A percentile compares a stretch with the other conserved stretches of the same genome.
Conservation (phyloP, 2,888 invertebrate genomes). For the Alloplasta piceator region DNA sequence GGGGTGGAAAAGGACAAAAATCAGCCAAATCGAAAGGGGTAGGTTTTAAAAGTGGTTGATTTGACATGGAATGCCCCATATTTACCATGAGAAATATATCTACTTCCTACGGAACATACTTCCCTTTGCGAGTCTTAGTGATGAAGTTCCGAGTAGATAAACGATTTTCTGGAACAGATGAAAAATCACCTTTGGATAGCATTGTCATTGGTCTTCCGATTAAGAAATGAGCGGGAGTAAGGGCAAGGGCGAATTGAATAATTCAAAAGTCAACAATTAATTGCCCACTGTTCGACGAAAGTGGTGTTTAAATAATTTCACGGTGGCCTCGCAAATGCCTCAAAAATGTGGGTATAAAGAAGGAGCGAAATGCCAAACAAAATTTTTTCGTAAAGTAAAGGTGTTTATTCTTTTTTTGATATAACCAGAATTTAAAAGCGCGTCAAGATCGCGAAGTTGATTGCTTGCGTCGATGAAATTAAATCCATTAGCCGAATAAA, state of each 20-base stretch:
- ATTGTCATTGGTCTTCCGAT: constrained; percentile 66
- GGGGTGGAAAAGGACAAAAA: too few species aligned
- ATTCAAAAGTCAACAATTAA: constrained; percentile 49
- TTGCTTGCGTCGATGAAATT: constrained; percentile 42
- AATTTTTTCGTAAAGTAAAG: constrained; percentile 39
- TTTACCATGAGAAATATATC: too few species aligned
- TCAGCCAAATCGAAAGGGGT: too few species aligned
- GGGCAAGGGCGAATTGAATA: constrained; percentile 45
- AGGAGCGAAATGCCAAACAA: constrained; percentile 70
- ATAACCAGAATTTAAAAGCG: background rate
- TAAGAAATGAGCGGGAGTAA: too few species aligned
- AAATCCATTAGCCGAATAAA: constrained; percentile 25
- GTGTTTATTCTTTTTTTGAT: background rate
- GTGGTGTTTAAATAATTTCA: constrained; percentile 60
- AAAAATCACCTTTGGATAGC: constrained; percentile 63
- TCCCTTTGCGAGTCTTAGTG: too few species aligned
- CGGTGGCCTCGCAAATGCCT: constrained; percentile 67
- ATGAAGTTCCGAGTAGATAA: constrained; percentile 70
- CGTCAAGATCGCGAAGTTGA: constrained; percentile 11
- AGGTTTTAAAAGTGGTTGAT: too few species aligned
- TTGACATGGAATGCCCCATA: too few species aligned
- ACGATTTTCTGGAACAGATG: constrained; percentile 66
- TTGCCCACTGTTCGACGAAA: constrained; percentile 44
- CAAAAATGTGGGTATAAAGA: constrained; percentile 69
- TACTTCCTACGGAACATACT: too few species aligned